Evolutionary conservation across 2,888 invertebrate species (phyloP), one percentile per base, ranked within the genome.

Genomic region (Apamea monoglypha): DNA sequence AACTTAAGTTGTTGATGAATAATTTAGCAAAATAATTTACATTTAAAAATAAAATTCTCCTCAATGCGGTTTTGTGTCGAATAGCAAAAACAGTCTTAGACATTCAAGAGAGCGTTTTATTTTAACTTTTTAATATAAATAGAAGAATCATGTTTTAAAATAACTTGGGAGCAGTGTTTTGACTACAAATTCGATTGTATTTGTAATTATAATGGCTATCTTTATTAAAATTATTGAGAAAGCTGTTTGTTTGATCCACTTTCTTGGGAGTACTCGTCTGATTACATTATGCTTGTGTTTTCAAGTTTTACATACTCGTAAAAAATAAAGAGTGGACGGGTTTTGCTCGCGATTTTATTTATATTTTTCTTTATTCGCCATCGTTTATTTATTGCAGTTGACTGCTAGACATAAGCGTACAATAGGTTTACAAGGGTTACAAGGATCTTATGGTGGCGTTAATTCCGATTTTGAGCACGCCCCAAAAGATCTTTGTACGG

Each of bases 181-280:
- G 85, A 74, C 76, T 80, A 76, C 68, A 74, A 72, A 83, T 63
- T 63, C 59, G 73, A 40, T 69, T 56, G 36, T 68, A 78, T 87
- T 81, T 79, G 75, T 72, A 76, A 82, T 81, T 80, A 64, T 73
- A 81, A 82, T 82, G 63, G 21, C 59, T 53, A 78, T 75, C 66
- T 63, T 71, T 88, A 82, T 82, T 76, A 68, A 70, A 76, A 77
- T 73, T 61, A 56, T 69, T 71, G 73, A 59, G 77, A 88, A 81
- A 81, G 67, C 40, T 86, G 74, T 87, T 88, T 81, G 76, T 80
- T 81, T 88, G 87, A n/a, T 70, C 84, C 70, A 88, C 80, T 88
- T 87, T 87, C 71, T 61, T 56, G 36, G 10, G 21, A 66, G 59
- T 75, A 67, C 53, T 74, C 63, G n/a, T 25, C 63, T 78, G 71